Evolutionary conservation across 1,140 invertebrate species (phyloP), one percentile per base, ranked within the genome.

Genomic region (Proctacanthus coquilletti): DNA sequence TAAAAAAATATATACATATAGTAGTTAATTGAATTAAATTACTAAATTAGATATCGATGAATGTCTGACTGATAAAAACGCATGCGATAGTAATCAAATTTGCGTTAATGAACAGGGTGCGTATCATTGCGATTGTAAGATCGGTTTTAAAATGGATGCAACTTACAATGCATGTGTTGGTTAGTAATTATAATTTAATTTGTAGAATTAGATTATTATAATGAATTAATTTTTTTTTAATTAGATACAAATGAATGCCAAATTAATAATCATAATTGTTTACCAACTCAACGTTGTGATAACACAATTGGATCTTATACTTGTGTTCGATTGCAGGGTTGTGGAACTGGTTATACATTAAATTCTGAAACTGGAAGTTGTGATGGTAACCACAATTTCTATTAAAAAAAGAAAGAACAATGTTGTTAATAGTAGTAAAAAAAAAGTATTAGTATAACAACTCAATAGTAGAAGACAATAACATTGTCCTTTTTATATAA

Each of bases 341-440:
- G 94, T 61, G 94, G 94, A 1, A 98, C 92, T 1, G 94, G 95
- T 1, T 98, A 98, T 52, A 93, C 89, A 0, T 60, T 97, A 3
- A 93, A 97, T 52, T 78, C 82, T 5, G 72, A 77, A 8, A 84
- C 80, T 3, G 80, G 86, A 39, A 65, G 75, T 41, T 97, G 93
- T 61, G 84, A 88, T 68, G 84, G 84, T 87, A 61, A 49, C 39
- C 21, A 5, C n/a, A n/a, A n/a, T n/a, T n/a, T n/a, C n/a, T n/a
- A n/a, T n/a, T n/a, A n/a, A n/a, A n/a, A n/a, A n/a, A n/a, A n/a
- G n/a, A n/a, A n/a, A n/a, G n/a, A n/a, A n/a, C n/a, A n/a, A n/a
- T n/a, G n/a, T n/a, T n/a, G n/a, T n/a, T n/a, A n/a, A n/a, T n/a
- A n/a, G n/a, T n/a, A n/a, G n/a, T n/a, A n/a, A n/a, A n/a, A n/a